Percentiles rank a stretch among this genome's conserved stretches.
phyloP scores from a whole-genome alignment of 2,113 vertebrate species.

The Percina caprodes region DNA sequence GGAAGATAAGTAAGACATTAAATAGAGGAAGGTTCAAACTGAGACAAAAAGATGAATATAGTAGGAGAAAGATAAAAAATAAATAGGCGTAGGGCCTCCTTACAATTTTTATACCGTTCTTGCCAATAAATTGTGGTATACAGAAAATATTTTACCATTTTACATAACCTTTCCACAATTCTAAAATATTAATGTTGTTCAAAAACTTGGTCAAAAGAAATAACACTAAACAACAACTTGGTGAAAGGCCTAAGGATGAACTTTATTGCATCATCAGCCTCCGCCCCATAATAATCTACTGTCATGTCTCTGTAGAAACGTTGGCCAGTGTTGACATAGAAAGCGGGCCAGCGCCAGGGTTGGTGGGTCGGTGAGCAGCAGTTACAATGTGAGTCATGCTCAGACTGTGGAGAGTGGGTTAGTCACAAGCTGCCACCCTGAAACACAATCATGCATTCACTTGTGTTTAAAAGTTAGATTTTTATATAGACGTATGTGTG shows the following conservation, averaged over 20 bases:
- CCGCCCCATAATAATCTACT: conserved; percentile 90
- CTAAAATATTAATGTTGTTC: no score
- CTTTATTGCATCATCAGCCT: conserved; percentile 90
- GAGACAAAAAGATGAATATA: no score
- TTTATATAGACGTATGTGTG: not conserved
- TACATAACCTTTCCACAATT: no score
- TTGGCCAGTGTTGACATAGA: conserved; percentile 87
- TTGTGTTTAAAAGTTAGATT: not conserved
- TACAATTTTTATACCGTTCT: no score
- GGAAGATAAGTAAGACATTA: no score
- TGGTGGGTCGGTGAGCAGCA: conserved; percentile 84
- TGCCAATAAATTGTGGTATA: no score
- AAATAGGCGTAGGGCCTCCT: no score
- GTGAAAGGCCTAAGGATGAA: conserved; percentile 89
- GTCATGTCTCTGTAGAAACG: conserved; percentile 88
- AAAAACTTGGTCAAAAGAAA: no score
- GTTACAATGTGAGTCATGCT: conserved; percentile 93
- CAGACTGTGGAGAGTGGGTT: conserved; percentile 83
- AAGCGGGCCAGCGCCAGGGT: not conserved
- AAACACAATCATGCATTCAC: conserved; percentile 44
- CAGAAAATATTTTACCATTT: no score
- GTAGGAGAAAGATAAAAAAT: no score
- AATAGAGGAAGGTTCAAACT: no score
- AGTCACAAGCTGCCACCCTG: conserved; percentile 89
- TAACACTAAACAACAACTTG: no score